Base-by-base conservation (phyloP, 2,888 invertebrate genomes). In the Halictus quadricinctus region DNA sequence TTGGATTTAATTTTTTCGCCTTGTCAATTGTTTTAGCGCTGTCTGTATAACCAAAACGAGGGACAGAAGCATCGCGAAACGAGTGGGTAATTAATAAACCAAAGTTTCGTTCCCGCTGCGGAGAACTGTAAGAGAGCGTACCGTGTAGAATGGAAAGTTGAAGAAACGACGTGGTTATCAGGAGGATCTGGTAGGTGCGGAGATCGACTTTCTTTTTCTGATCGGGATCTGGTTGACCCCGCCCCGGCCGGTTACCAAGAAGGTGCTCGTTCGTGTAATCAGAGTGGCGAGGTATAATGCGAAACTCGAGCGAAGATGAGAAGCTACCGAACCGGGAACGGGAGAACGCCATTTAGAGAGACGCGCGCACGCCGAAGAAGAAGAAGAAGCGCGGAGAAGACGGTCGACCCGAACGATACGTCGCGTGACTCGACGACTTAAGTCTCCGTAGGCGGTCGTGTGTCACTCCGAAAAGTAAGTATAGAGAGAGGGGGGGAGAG, bases 371-470 rank as follows among this genome's bases (percentile, higher is more conserved):
- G 64, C 15, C 21, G 69, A 69, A 48, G 79, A 54, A 41, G 18
- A 29, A 46, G n/a, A 18, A 41, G 12, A 72, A 13, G 36, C 43
- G 41, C 79, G 82, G 78, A 60, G 60, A 64, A 6, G 15, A 64
- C 60, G 60, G 60, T 60, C 60, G 60, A 60, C 60, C 6, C 75
- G 43, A 74, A 60, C 78, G 78, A 72, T 69, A 73, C 72, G 82
- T 90, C 82, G 88, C 89, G 89, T 90, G 90, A 88, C 88, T 84
- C n/a, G 15, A 69, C 78, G 73, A 66, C 79, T 88, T 75, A 69
- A 73, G 79, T 80, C 84, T 76, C 76, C 69, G 83, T 81, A 87
- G 80, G 79, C 81, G 85, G 85, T 76, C 83, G 80, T 87, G 74
- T 70, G 76, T 87, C 81, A 78, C 78, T 64, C 29, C n/a, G 2